These are phyloP conservation scores for Brachyhypopomus gauderio DNA, from an alignment of 2,113 vertebrate genomes.

Conservation along the genomic window DNA sequence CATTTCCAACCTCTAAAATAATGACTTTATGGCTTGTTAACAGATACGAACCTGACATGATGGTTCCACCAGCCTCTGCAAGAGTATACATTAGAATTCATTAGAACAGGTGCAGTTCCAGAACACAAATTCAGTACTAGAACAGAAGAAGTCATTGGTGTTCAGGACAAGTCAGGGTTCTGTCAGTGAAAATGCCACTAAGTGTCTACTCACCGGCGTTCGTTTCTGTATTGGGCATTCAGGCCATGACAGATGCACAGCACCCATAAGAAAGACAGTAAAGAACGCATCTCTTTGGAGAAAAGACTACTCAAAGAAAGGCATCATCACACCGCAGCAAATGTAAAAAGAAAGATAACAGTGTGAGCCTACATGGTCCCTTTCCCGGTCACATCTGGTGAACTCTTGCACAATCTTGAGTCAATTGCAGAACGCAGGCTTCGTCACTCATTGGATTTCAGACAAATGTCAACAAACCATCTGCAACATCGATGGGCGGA, in stretches of 20 bases:
- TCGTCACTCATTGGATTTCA: too few relatives aligned
- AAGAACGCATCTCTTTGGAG: background rate
- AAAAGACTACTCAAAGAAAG: background rate
- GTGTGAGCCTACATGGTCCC: background rate
- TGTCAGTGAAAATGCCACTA: background rate
- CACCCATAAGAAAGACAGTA: conserved; percentile 15
- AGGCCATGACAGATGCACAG: conserved; percentile 2
- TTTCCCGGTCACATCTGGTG: background rate
- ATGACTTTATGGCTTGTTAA: too few relatives aligned
- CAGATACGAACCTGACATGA: background rate
- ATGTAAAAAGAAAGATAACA: background rate
- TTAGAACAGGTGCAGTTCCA: background rate
- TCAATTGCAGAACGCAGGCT: background rate
- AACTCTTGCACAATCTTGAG: conserved; percentile 35
- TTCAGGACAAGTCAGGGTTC: background rate
- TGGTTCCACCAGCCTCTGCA: background rate
- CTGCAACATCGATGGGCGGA: too few relatives aligned
- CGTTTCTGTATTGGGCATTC: background rate
- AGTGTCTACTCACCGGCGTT: background rate
- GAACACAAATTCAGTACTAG: too few relatives aligned
- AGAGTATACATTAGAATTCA: background rate
- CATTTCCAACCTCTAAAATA: too few relatives aligned
- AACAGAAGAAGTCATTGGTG: background rate
- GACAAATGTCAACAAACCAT: too few relatives aligned
- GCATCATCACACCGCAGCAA: background rate